Conservation (phyloP, 2,797 vertebrate genomes). For the Linurgus olivaceus region DNA sequence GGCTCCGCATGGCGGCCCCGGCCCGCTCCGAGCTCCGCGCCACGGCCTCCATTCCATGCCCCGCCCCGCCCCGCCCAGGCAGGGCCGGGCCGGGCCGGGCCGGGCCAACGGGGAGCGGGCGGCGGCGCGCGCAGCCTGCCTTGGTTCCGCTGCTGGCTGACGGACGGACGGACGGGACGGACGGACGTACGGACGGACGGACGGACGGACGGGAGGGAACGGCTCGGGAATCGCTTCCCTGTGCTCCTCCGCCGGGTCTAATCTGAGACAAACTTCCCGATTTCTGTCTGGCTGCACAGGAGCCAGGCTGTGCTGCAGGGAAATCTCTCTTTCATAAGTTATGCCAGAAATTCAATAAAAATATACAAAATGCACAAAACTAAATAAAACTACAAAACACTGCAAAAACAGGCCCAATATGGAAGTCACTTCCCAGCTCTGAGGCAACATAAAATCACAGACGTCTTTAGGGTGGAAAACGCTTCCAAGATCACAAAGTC, state of each 20-base stretch:
- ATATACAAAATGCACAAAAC: background rate
- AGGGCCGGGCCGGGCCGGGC: no score
- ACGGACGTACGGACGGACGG: rapidly evolving
- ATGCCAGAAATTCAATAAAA: background rate
- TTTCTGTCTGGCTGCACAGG: background rate
- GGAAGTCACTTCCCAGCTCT: background rate
- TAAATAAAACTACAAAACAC: background rate
- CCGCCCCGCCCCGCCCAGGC: background rate
- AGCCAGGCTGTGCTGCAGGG: background rate
- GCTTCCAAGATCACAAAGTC: background rate
- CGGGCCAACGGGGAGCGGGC: background rate
- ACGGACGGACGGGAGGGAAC: background rate
- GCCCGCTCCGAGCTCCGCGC: background rate
- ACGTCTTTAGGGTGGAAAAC: background rate
- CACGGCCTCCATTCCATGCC: background rate
- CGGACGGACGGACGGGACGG: rapidly evolving
- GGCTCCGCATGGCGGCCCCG: background rate
- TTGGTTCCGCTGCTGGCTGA: background rate
- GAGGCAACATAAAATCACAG: background rate
- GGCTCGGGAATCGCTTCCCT: rapidly evolving
- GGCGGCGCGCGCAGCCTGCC: rapidly evolving
- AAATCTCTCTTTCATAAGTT: background rate
- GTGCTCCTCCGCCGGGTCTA: rapidly evolving
- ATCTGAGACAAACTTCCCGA: rapidly evolving
- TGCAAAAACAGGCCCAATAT: rapidly evolving